A percentile compares a stretch with the other conserved stretches of the same genome.
phyloP scores from a whole-genome alignment of 2,888 invertebrate genomes.

The Agrochola circellaris region DNA sequence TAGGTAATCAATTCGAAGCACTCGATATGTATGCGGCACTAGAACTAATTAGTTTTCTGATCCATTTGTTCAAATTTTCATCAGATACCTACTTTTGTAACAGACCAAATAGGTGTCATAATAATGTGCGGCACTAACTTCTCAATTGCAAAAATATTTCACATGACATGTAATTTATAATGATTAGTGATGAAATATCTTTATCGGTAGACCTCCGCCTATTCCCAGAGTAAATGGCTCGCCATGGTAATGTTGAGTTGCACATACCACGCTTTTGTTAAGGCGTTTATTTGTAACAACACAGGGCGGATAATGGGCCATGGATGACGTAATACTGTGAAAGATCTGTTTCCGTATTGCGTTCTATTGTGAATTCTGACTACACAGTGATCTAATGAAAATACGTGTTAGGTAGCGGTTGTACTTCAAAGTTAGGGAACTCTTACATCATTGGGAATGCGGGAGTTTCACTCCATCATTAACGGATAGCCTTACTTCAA shows the following conservation, averaged over 20 bases:
- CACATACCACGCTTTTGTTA: conserved; percentile 19
- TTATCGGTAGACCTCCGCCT: not conserved
- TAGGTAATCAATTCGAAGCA: too few species aligned
- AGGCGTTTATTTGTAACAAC: conserved; percentile 34
- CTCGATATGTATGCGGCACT: too few species aligned
- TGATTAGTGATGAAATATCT: not conserved
- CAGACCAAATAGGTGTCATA: too few species aligned
- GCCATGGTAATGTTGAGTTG: not conserved
- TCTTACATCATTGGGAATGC: conserved; percentile 8
- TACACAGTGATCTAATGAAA: conserved; percentile 26
- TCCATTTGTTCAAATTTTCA: too few species aligned
- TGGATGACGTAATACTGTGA: conserved; percentile 24
- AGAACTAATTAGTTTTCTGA: too few species aligned
- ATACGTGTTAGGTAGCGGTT: not conserved
- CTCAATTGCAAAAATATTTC: not conserved
- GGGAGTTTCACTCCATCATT: not conserved
- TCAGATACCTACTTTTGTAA: too few species aligned
- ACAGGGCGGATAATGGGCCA: conserved; percentile 24
- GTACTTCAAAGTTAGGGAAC: not conserved
- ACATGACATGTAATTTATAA: not conserved
- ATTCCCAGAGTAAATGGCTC: not conserved
- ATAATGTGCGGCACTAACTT: not conserved
- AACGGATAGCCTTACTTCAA: not conserved
- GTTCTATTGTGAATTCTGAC: conserved; percentile 27
- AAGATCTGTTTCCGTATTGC: conserved; percentile 44